Percentiles rank a stretch among this genome's conserved stretches.
phyloP scores from a whole-genome alignment of 2,797 vertebrate species.

The Psittacula derbiana region DNA sequence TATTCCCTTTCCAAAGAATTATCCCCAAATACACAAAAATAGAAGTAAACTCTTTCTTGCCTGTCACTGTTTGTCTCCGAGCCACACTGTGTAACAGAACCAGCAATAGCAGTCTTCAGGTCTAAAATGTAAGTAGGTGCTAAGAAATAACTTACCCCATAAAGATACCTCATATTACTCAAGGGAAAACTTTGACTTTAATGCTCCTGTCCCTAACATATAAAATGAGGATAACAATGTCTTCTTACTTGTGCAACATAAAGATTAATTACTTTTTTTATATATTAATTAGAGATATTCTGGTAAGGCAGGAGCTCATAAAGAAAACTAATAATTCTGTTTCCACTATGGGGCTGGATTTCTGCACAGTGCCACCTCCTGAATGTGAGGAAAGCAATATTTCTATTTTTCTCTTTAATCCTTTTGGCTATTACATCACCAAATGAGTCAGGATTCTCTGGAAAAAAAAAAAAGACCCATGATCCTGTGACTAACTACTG shows the following conservation, averaged over 20 bases:
- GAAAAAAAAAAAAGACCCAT: not conserved
- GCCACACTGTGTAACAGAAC: not conserved
- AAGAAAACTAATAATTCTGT: not conserved
- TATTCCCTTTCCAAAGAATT: not conserved
- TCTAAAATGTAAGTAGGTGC: not conserved
- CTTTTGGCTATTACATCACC: not conserved
- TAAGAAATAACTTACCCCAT: not conserved
- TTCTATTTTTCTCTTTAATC: not conserved
- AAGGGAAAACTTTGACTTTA: not conserved
- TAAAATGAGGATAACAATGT: not conserved
- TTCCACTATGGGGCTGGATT: not conserved
- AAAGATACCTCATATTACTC: not conserved
- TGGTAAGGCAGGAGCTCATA: not conserved
- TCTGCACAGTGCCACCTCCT: not conserved
- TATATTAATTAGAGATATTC: not conserved
- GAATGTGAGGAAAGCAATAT: not conserved
- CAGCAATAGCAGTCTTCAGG: not conserved
- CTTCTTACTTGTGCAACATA: not conserved
- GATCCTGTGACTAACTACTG: conserved; percentile 36
- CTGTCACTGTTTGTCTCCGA: not conserved
- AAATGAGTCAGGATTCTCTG: conserved; percentile 48
- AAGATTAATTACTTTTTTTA: not conserved
- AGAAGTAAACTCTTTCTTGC: not conserved
- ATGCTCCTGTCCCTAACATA: not conserved
- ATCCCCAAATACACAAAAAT: not conserved